Percentiles rank a stretch among this genome's conserved stretches.
These are phyloP conservation scores for Bellardia bayeri DNA, from an alignment of 2,888 invertebrate species.

Conservation along the genomic window DNA sequence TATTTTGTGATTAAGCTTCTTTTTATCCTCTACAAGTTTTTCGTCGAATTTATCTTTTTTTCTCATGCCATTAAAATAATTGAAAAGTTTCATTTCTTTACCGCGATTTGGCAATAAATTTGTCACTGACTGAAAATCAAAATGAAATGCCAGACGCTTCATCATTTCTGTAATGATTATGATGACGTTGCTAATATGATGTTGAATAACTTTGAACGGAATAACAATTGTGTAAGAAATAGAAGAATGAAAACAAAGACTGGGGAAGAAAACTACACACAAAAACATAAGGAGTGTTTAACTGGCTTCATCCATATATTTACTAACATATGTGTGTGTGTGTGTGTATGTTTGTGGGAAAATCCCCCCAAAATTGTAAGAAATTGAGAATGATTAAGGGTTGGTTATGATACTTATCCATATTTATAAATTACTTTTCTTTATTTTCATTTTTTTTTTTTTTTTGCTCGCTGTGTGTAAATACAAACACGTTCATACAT, in stretches of 20 bases:
- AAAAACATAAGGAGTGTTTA: constrained; percentile 68
- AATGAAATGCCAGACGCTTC: constrained; percentile 71
- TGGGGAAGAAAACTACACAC: neutral
- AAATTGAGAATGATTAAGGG: constrained; percentile 63
- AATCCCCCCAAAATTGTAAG: constrained; percentile 24
- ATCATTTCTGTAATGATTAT: constrained; percentile 77
- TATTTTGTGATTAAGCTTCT: constrained; percentile 63
- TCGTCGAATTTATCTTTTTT: constrained; percentile 42
- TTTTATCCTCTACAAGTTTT: constrained; percentile 37
- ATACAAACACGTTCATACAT: constrained; percentile 20
- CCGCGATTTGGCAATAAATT: constrained; percentile 76
- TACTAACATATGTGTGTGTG: neutral
- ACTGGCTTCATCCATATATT: constrained; percentile 18
- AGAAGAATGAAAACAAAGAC: neutral
- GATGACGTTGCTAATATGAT: constrained; percentile 80
- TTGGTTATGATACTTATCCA: constrained; percentile 64
- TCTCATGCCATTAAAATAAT: constrained; percentile 70
- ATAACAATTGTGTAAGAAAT: constrained; percentile 27
- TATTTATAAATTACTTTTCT: constrained; percentile 62
- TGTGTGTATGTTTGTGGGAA: neutral
- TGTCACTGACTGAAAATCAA: constrained; percentile 76
- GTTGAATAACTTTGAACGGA: constrained; percentile 71
- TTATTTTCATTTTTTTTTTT: neutral
- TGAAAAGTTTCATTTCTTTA: constrained; percentile 70
- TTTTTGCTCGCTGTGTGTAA: constrained; percentile 25